Conservation (phyloP, 2,888 invertebrate genomes). For the Argyresthia albistria region DNA sequence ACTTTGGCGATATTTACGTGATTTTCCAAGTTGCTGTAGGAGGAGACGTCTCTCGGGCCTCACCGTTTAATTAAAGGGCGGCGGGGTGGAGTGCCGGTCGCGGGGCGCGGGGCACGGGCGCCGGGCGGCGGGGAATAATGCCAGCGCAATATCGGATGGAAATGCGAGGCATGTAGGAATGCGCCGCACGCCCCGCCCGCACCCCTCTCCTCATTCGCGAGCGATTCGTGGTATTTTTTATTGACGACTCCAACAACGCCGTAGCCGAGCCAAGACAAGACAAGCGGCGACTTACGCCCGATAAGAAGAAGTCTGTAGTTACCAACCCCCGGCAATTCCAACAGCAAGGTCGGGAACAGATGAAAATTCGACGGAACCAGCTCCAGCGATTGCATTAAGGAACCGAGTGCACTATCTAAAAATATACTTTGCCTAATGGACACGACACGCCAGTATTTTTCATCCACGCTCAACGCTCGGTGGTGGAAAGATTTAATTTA, state of each 20-base stretch:
- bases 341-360: not conserved
- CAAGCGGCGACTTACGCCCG: not conserved
- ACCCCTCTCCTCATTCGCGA: conserved; percentile 53
- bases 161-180: conserved; percentile 73
- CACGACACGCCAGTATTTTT: conserved; percentile 51
- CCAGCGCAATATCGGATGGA: conserved; percentile 73
- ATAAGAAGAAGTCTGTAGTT: not conserved
- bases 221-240: conserved; percentile 71
- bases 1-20: conserved; percentile 62
- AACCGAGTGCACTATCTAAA: conserved; percentile 38
- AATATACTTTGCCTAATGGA: conserved; percentile 58
- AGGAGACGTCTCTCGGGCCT: conserved; percentile 65
- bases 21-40: conserved; percentile 59
- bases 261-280: not conserved
- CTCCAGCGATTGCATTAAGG: not conserved
- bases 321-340: not conserved
- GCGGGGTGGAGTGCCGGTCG: conserved; percentile 35
- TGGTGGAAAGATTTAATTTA: conserved; percentile 52
- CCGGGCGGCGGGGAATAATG: conserved; percentile 62
- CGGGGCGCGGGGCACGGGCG: conserved; percentile 39
- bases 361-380: not conserved
- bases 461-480: conserved; percentile 36
- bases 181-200: conserved; percentile 54
- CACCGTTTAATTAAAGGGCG: conserved; percentile 72
- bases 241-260: conserved; percentile 51